A percentile compares a stretch with the other conserved stretches of the same genome.
These are phyloP conservation scores for Clusia tigrina DNA, from an alignment of 2,888 invertebrate genomes.

Conservation along the genomic window DNA sequence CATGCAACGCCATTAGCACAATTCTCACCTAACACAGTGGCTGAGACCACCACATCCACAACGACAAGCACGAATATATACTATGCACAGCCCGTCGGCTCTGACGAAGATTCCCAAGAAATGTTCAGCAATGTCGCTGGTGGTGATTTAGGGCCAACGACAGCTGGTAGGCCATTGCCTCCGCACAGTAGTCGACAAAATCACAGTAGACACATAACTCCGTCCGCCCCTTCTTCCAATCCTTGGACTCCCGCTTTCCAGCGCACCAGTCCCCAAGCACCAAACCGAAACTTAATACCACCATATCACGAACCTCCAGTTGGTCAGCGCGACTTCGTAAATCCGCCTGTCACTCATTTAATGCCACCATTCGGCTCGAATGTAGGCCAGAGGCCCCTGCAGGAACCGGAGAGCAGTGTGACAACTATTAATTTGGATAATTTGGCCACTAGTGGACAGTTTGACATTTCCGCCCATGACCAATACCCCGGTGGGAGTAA, in stretches of 20 bases:
- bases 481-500: conserved; percentile 21
- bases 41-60: conserved; percentile 11
- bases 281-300: conserved; percentile 30
- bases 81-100: conserved; percentile 55
- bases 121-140: conserved; percentile 36
- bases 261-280: conserved; percentile 18
- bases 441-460: conserved; percentile 26
- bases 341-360: conserved; percentile 21
- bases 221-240: neutral
- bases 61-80: conserved; percentile 41
- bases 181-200: conserved; percentile 38
- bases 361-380: conserved; percentile 25
- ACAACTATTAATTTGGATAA: conserved; percentile 30
- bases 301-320: too few relatives aligned
- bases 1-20: conserved; percentile 53
- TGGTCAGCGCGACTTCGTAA: neutral
- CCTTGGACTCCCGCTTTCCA: conserved; percentile 23
- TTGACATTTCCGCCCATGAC: conserved; percentile 10
- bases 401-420: conserved; percentile 23
- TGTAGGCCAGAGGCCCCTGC: conserved; percentile 25
- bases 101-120: conserved; percentile 45
- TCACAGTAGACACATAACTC: conserved; percentile 40
- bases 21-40: conserved; percentile 34
- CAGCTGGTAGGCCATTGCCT: neutral
- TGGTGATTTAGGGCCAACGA: conserved; percentile 28